phyloP scores from a whole-genome alignment of 92 coral and sea anemone species.

The Palythoa heliodiscus region DNA sequence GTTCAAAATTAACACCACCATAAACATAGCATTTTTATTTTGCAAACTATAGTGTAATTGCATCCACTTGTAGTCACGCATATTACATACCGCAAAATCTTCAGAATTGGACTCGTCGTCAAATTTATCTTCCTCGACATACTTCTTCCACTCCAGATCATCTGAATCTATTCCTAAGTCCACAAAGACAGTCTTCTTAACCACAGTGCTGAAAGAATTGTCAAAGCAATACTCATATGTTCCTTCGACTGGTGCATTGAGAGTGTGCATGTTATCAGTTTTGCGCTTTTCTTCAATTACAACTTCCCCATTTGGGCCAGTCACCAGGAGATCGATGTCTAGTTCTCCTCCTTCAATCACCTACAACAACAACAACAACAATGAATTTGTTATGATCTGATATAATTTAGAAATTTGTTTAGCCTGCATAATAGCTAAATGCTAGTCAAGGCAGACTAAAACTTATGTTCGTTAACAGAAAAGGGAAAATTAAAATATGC shows the following conservation, averaged over 20 bases:
- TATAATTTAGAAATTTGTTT: no score
- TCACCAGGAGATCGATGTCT: constrained; percentile 62
- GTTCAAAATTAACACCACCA: not conserved
- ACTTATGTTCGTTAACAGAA: no score
- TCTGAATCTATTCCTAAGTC: constrained; percentile 74
- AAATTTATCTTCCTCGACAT: constrained; percentile 47
- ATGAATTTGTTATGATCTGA: not conserved
- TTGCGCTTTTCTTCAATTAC: constrained; percentile 60
- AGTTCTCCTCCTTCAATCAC: constrained; percentile 85
- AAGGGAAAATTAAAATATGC: no score
- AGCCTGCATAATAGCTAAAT: no score
- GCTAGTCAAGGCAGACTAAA: no score
- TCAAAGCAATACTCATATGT: constrained; percentile 81
- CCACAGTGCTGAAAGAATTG: constrained; percentile 77
- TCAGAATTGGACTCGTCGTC: constrained; percentile 55
- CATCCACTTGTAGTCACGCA: not conserved
- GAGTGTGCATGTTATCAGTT: constrained; percentile 71
- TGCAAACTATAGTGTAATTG: no score
- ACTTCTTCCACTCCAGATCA: constrained; percentile 48
- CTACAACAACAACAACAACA: constrained; percentile 30
- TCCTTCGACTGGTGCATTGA: constrained; percentile 61
- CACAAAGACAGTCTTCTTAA: constrained; percentile 69
- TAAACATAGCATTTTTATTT: no score
- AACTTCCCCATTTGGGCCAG: constrained; percentile 61
- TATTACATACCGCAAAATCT: constrained; percentile 57